Conservation (phyloP, 2,888 invertebrate species). For the Odontocolon sp. region DNA sequence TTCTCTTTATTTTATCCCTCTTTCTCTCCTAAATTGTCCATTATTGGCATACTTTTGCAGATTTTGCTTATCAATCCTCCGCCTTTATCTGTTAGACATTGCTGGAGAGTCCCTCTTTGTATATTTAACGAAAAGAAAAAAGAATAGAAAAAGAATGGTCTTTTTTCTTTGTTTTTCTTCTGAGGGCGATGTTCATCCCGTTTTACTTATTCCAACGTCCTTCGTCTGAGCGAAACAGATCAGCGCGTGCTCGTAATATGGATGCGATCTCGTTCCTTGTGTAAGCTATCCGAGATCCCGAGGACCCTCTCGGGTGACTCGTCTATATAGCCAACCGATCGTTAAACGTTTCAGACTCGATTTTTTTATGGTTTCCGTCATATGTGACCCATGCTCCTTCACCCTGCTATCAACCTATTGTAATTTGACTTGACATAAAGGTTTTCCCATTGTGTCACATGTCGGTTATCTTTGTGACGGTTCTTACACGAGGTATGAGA, state of each 20-base stretch:
- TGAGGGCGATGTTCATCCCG: slow-evolving; percentile 13
- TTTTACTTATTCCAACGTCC: slow-evolving; percentile 24
- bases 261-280: not conserved
- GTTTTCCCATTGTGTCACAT: not conserved
- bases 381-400: not conserved
- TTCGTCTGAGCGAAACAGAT: too few species aligned
- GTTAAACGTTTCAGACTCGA: slow-evolving; percentile 13
- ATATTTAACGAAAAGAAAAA: not conserved
- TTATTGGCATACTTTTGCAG: not conserved
- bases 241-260: slow-evolving; percentile 24
- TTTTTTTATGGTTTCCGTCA: slow-evolving; percentile 3
- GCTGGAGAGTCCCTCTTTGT: too few species aligned
- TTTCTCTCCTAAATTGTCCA: not conserved
- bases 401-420: not conserved
- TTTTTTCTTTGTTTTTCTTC: not conserved
- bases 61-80: not conserved
- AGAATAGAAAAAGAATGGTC: not conserved
- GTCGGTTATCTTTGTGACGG: not conserved
- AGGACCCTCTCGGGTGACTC: slow-evolving; percentile 6
- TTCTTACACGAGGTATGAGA: not conserved
- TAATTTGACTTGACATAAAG: not conserved
- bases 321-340: not conserved
- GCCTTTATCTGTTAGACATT: not conserved
- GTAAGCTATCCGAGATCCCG: not conserved
- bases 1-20: not conserved